Conservation (phyloP, 2,888 invertebrate genomes). For the Tanypteryx hageni region DNA sequence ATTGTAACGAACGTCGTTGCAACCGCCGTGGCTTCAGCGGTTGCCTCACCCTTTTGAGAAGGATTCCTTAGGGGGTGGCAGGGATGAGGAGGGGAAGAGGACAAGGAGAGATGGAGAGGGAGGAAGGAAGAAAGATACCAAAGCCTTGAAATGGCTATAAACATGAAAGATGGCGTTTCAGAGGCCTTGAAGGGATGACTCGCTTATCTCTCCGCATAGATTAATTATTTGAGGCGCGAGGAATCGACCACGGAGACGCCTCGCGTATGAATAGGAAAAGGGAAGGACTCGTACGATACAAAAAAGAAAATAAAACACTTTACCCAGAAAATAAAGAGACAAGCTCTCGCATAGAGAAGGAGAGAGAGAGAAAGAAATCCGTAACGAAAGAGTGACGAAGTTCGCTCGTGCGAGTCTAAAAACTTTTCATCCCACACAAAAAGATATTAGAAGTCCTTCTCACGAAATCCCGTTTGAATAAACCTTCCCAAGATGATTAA, state of each 20-base stretch:
- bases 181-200: slow-evolving; percentile 44
- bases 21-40: neutral
- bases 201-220: slow-evolving; percentile 50
- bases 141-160: slow-evolving; percentile 30
- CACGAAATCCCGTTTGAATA: slow-evolving; percentile 38
- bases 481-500: slow-evolving; percentile 43
- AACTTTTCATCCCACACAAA: slow-evolving; percentile 29
- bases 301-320: neutral
- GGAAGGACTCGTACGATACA: neutral
- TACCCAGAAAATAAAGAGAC: slow-evolving; percentile 34
- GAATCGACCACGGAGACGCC: slow-evolving; percentile 48
- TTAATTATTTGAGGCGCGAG: slow-evolving; percentile 55
- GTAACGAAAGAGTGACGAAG: slow-evolving; percentile 63
- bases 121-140: neutral
- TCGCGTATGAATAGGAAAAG: neutral
- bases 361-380: neutral
- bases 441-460: slow-evolving; percentile 51
- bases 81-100: neutral
- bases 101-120: neutral
- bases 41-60: neutral
- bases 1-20: slow-evolving; percentile 7
- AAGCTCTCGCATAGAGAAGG: neutral
- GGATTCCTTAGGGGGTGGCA: neutral
- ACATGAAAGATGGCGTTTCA: slow-evolving; percentile 46
- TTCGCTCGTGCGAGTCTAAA: slow-evolving; percentile 52